These are phyloP conservation scores for Drosophila conformis DNA, from an alignment of 2,888 invertebrate genomes.

Conservation along the genomic window DNA sequence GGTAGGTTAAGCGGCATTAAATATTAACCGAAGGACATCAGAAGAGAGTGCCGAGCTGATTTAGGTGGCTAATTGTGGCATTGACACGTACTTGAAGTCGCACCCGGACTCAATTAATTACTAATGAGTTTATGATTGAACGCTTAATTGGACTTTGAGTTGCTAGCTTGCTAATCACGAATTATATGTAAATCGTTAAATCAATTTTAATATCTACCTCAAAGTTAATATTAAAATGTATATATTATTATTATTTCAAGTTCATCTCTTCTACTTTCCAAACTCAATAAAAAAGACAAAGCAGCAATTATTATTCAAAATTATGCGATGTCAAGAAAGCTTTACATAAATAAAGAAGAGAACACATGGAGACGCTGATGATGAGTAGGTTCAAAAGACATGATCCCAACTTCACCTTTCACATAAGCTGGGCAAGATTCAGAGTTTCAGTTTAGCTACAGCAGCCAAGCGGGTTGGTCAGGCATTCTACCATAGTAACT, in stretches of 20 bases:
- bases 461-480: constrained; percentile 52
- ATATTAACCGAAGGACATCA: constrained; percentile 3
- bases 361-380: not conserved
- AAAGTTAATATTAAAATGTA: not conserved
- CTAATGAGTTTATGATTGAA: not conserved
- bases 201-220: not conserved
- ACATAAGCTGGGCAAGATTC: constrained; percentile 14
- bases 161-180: not conserved
- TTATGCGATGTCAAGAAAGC: not conserved
- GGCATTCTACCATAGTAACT: constrained; percentile 6
- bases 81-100: not conserved
- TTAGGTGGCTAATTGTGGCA: constrained; percentile 1
- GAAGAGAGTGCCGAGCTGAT: not conserved
- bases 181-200: not conserved
- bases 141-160: not conserved
- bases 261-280: not conserved
- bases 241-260: not conserved
- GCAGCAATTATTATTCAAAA: not conserved
- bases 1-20: constrained; percentile 3
- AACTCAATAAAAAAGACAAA: not conserved
- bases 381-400: not conserved
- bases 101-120: not conserved
- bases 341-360: not conserved
- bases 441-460: constrained; percentile 48
- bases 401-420: constrained; percentile 19